Percentiles rank a stretch among this genome's conserved stretches.
Conservation (phyloP, 2,113 vertebrate species). For the Athene noctua region DNA sequence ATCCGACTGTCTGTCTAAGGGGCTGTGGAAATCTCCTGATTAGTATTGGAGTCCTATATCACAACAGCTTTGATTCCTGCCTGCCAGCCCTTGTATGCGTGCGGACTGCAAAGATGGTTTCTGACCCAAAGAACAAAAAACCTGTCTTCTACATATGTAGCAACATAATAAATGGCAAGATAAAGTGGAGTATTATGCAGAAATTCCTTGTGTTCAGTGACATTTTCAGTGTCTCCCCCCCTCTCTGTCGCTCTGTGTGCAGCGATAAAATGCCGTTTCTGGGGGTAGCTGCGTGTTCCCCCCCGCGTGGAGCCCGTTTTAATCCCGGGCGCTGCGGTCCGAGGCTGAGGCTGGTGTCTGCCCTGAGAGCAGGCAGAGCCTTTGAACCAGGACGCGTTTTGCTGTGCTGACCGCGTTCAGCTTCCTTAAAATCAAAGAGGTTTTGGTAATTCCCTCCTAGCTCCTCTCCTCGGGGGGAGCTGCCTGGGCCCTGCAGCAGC, state of each 20-base stretch:
- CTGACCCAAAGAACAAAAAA: background rate
- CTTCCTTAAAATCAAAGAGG: background rate
- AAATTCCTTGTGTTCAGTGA: background rate
- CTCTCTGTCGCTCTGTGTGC: no score
- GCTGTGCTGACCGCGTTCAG: background rate
- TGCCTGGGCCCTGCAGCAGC: background rate
- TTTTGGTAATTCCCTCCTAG: background rate
- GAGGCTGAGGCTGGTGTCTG: background rate
- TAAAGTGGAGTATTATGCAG: background rate
- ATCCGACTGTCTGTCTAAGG: rapidly evolving
- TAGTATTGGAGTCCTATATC: rapidly evolving
- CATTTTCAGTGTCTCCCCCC: no score
- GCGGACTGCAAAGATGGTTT: background rate
- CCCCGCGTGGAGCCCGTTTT: background rate
- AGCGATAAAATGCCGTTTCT: no score
- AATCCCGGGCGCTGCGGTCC: background rate
- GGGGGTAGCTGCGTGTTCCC: no score
- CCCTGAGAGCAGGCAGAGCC: background rate
- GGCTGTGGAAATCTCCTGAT: background rate
- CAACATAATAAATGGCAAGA: background rate
- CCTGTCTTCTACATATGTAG: background rate
- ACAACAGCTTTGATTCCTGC: background rate
- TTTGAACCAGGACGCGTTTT: background rate
- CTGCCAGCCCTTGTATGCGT: rapidly evolving
- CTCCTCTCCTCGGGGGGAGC: background rate